phyloP scores from a whole-genome alignment of 1,140 invertebrate genomes.

The Seison nebaliae region DNA sequence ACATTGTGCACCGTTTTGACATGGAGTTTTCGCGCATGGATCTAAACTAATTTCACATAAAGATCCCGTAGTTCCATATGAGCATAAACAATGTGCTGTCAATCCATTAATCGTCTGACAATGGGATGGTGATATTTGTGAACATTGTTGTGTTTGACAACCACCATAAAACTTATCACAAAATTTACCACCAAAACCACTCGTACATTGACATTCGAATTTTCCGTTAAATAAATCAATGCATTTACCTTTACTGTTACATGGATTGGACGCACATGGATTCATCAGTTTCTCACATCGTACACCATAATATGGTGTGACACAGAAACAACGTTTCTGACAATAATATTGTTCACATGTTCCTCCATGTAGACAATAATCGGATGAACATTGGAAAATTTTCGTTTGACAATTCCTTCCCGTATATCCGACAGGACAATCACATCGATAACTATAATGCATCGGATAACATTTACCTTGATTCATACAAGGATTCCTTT shows the following conservation, averaged over 20 bases:
- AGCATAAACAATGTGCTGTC: constrained; percentile 42
- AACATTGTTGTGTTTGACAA: too few relatives aligned
- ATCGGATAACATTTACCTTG: constrained; percentile 10
- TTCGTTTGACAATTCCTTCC: constrained; percentile 8
- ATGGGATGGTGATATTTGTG: too few relatives aligned
- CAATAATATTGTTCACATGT: constrained; percentile 33
- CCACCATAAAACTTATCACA: too few relatives aligned
- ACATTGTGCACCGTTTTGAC: constrained; percentile 8
- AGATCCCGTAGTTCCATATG: constrained; percentile 52
- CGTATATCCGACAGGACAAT: constrained; percentile 39
- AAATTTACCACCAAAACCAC: constrained; percentile 70
- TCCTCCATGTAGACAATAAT: constrained; percentile 50
- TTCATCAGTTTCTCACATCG: constrained; percentile 4
- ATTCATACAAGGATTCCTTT: constrained; percentile 11
- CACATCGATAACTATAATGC: constrained; percentile 33
- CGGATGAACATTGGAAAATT: constrained; percentile 9
- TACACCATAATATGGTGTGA: constrained; percentile 15
- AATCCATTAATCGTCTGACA: neutral
- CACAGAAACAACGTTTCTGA: constrained; percentile 14
- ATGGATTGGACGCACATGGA: constrained; percentile 11
- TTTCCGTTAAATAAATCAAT: neutral
- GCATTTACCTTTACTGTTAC: constrained; percentile 5
- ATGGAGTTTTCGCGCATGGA: constrained; percentile 16
- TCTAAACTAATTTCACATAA: constrained; percentile 56
- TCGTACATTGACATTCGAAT: constrained; percentile 38